Base-by-base conservation (phyloP, 2,113 vertebrate genomes). In the Calyptomena viridis region DNA sequence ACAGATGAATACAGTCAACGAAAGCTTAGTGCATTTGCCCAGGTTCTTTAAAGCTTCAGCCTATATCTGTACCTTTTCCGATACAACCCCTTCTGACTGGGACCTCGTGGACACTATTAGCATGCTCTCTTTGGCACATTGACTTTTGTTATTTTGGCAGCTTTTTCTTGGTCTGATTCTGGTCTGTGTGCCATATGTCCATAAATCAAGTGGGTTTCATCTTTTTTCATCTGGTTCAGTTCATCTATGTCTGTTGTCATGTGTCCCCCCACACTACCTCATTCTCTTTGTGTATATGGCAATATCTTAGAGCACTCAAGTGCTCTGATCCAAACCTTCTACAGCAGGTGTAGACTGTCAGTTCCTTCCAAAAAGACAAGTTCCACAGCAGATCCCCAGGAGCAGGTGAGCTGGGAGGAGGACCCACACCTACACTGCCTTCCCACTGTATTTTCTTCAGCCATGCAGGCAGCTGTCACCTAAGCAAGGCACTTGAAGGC, bases 401-500 rank as follows among this genome's bases (percentile, higher is more conserved):
- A 75, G 35, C 22, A 25, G 46, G 15, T 17, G n/a, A 67, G 42
- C 63, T 77, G 47, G 53, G 37, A 75, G 21, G 13, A 56, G 33
- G 33, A 46, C 18, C 10, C n/a, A 27, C 0, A 0, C 42, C 60
- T 23, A 14, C 1, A 5, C 23, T 68, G 42, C 23, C 33, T 76
- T 63, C 31, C 14, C n/a, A 9, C 17, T 42, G 50, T 56, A 24
- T 37, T 60, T 64, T 15, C 63, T 86, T 64, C 50, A 71, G n/a
- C 15, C 31, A 10, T 2, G 1, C 44, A 53, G 39, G 46, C 1
- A 1, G 23, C 64, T 56, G 28, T 18, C 52, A 46, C 58, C 37
- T 40, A 28, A 11, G 4, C 24, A 62, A 75, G 50, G 31, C 11
- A 24, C 69, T 47, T 30, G 3, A 53, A 90, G 35, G 13, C 25